Evolutionary conservation across 2,113 vertebrate species (phyloP).

Genomic region (Macquaria australasica): DNA sequence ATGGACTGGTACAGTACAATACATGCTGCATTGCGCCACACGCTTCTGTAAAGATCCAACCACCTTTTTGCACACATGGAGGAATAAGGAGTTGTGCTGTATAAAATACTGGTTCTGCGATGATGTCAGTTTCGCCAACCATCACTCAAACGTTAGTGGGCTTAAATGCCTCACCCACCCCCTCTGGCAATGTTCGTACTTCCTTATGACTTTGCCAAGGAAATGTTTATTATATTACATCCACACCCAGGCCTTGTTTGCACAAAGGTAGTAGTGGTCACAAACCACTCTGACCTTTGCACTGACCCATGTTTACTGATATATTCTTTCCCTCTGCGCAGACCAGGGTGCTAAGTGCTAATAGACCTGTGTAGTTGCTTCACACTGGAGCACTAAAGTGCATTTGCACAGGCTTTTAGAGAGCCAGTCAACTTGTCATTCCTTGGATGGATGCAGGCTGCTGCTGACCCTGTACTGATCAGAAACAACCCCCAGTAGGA

Average conservation of each 20-base stretch:
- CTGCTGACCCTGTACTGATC: constrained; percentile 16
- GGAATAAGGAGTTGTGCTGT: background rate
- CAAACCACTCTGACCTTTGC: constrained; percentile 22
- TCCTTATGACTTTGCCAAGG: constrained; percentile 30
- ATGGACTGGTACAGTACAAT: background rate
- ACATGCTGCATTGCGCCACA: background rate
- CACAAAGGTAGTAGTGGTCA: background rate
- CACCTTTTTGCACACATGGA: background rate
- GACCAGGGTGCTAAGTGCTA: background rate
- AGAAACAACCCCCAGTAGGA: constrained; percentile 23
- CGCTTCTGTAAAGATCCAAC: background rate
- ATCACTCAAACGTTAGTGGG: background rate
- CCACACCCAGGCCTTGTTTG: constrained; percentile 40
- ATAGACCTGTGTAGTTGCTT: background rate
- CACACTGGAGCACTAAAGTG: constrained; percentile 22
- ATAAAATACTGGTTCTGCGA: background rate
- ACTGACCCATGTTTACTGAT: constrained; percentile 4
- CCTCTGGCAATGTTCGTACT: background rate
- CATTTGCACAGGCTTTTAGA: constrained; percentile 12
- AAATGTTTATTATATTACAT: constrained; percentile 33
- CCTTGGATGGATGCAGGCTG: constrained; percentile 3
- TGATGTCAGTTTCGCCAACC: background rate
- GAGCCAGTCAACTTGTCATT: constrained; percentile 1
- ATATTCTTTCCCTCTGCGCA: background rate
- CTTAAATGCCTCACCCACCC: background rate